Conservation (phyloP, 1,140 invertebrate genomes). For the Sesamia nonagrioides region DNA sequence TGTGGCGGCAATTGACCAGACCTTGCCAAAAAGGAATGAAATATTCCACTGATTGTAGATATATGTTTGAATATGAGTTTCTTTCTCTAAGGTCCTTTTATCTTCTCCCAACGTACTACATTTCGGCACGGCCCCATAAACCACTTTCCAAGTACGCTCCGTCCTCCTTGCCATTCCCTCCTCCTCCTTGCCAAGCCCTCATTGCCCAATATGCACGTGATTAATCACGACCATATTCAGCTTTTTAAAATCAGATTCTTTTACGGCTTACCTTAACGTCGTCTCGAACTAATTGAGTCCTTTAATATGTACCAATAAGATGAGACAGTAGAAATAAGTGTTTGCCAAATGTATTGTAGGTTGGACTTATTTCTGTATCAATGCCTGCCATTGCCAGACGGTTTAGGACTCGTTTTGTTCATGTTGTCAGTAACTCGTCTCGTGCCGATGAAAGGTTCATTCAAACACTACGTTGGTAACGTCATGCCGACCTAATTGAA, state of each 20-base stretch:
- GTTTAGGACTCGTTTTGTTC: not conserved
- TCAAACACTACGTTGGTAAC: not conserved
- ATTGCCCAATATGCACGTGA: no score
- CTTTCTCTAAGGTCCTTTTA: not conserved
- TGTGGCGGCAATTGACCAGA: not conserved
- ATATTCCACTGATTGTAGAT: slow-evolving; percentile 16
- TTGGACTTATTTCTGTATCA: not conserved
- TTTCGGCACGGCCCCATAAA: not conserved
- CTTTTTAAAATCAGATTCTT: no score
- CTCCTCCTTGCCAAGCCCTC: no score
- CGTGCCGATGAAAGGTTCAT: not conserved
- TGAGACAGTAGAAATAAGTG: not conserved
- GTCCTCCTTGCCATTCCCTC: no score
- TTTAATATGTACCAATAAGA: not conserved
- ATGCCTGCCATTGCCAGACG: not conserved
- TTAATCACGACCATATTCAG: not conserved
- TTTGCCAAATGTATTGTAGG: not conserved
- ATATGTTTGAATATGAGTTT: not conserved
- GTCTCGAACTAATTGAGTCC: not conserved
- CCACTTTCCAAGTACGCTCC: not conserved
- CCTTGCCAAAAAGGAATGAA: slow-evolving; percentile 22
- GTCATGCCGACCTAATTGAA: slow-evolving; percentile 24
- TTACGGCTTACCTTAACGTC: not conserved
- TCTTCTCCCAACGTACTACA: not conserved
- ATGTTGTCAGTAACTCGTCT: not conserved